Evolutionary conservation across 2,888 invertebrate species (phyloP).

Genomic region (Gryllus longicercus): DNA sequence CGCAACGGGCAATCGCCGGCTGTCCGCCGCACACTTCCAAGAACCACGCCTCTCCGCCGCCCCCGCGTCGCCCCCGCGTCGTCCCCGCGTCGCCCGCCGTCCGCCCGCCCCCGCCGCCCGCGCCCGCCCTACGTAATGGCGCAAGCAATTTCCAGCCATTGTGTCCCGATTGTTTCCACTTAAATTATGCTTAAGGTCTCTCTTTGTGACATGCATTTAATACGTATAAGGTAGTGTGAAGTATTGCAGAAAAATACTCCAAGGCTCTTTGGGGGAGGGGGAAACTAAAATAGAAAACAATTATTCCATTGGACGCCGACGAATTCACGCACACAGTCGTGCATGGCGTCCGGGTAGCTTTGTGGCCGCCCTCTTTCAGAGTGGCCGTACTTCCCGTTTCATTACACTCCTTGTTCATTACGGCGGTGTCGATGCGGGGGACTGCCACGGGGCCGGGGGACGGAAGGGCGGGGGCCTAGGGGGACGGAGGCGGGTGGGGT

Average conservation of each 20-base stretch:
- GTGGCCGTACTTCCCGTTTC: conserved; percentile 7
- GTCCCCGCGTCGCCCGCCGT: not conserved
- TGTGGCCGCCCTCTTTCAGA: not conserved
- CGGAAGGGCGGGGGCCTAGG: not conserved
- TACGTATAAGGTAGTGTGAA: conserved; percentile 3
- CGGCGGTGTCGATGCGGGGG: not conserved
- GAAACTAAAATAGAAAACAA: not conserved
- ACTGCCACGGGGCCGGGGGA: not conserved
- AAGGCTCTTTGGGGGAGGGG: not conserved
- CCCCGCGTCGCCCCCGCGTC: not conserved
- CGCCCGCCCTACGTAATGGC: not conserved
- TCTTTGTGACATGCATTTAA: conserved; percentile 23
- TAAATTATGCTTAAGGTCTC: conserved; percentile 19
- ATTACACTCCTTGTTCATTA: conserved; percentile 10
- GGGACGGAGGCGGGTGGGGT: not conserved
- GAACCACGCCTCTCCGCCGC: conserved; percentile 22
- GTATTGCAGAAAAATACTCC: not conserved
- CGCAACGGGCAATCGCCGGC: conserved; percentile 4
- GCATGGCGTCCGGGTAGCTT: not conserved
- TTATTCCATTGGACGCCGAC: not conserved
- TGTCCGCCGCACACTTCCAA: conserved; percentile 28
- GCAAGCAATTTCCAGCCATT: conserved; percentile 26
- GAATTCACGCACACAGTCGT: conserved; percentile 3
- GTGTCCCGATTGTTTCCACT: conserved; percentile 29
- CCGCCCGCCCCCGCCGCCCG: not conserved